Evolutionary conservation across 2,888 invertebrate species (phyloP).

Genomic region (Drosophila percnosoma): DNA sequence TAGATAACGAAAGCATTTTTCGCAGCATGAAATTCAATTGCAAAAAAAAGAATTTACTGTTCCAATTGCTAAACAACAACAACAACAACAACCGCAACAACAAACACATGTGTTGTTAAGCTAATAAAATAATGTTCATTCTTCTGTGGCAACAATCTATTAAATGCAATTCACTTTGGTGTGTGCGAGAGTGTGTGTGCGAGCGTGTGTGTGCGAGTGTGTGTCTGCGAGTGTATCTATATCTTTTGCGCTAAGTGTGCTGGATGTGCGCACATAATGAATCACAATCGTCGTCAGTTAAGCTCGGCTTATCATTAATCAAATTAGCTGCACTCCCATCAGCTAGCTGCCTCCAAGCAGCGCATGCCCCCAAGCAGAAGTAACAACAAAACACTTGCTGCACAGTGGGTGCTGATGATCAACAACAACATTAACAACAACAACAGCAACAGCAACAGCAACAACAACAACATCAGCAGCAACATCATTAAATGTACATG

Average conservation of each 20-base stretch:
- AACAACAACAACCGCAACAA: constrained; percentile 27
- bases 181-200: background rate
- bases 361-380: constrained; percentile 13
- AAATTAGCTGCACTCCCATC: constrained; percentile 74
- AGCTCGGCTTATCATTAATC: constrained; percentile 81
- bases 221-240: constrained; percentile 34
- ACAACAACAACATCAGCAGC: constrained; percentile 10
- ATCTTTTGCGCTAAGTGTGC: constrained; percentile 75
- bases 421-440: constrained; percentile 15
- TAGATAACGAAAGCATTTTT: constrained; percentile 51
- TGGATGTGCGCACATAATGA: constrained; percentile 81
- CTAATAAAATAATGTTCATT: constrained; percentile 66
- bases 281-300: constrained; percentile 82
- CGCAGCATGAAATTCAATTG: constrained; percentile 54
- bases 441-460: constrained; percentile 17
- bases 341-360: constrained; percentile 13
- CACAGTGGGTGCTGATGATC: constrained; percentile 33
- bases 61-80: constrained; percentile 11
- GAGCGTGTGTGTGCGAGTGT: background rate
- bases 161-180: constrained; percentile 58
- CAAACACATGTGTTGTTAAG: constrained; percentile 63
- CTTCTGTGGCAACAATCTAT: constrained; percentile 53
- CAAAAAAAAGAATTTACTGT: constrained; percentile 26
- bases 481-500: constrained; percentile 33
- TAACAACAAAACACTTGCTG: constrained; percentile 60